These are phyloP conservation scores for Serranus cabrilla DNA, from an alignment of 2,797 vertebrate genomes.

Conservation along the genomic window DNA sequence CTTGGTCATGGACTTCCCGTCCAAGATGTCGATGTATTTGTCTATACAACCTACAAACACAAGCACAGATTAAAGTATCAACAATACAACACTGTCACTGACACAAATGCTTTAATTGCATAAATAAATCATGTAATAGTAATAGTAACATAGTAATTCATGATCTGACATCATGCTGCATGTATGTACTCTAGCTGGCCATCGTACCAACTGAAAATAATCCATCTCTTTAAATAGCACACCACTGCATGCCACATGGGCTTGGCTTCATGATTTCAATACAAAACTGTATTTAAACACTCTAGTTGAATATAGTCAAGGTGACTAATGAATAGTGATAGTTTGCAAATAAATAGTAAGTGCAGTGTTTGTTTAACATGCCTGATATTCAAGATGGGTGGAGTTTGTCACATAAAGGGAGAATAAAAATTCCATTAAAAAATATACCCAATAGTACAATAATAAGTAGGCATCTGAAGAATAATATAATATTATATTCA, in stretches of 20 bases:
- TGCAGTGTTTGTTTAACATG: not conserved
- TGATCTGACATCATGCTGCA: conserved; percentile 35
- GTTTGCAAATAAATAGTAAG: not conserved
- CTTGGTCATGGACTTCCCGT: conserved; percentile 74
- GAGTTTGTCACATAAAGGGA: not conserved
- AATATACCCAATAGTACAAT: too few relatives aligned
- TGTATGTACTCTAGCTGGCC: conserved; percentile 37
- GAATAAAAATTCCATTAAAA: too few relatives aligned
- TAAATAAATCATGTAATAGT: too few relatives aligned
- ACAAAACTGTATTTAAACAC: conserved; percentile 1
- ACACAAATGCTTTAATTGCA: not conserved
- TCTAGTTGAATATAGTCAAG: conserved; percentile 32
- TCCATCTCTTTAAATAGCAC: conserved; percentile 54
- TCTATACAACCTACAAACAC: conserved; percentile 78
- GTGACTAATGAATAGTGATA: not conserved
- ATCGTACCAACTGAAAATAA: conserved; percentile 28
- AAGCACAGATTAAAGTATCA: conserved; percentile 9
- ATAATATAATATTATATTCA: conserved; percentile 55
- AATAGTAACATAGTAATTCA: too few relatives aligned
- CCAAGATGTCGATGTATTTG: conserved; percentile 79
- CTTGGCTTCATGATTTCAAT: conserved; percentile 34
- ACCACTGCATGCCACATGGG: conserved; percentile 35
- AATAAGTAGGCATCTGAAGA: not conserved
- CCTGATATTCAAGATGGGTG: not conserved
- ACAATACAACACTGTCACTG: not conserved